Evolutionary conservation across 1,140 invertebrate species (phyloP), one percentile per base, ranked within the genome.

Genomic region (Mycetomoellerius zeteki): DNA sequence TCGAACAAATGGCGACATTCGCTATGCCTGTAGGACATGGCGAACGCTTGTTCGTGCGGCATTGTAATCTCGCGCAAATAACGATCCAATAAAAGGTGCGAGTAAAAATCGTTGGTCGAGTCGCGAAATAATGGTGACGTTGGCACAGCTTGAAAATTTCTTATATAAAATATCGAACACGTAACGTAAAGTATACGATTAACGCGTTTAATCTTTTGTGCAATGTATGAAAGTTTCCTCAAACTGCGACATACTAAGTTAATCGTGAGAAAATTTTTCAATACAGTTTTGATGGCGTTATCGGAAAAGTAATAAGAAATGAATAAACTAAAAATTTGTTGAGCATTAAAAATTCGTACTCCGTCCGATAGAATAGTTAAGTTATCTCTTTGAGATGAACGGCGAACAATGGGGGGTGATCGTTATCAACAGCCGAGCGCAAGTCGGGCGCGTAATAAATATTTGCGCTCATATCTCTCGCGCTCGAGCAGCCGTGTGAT

Each of bases 1-100:
- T 86, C 80, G 88, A 92, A 93, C 90, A 90, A 93, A 91, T 91
- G 88, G 88, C 81, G 92, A 91, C 90, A 90, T 87, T 58, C 88
- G 89, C 65, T 76, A 65, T 87, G 87, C 86, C 92, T 65, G 60
- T 43, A 67, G 87, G 86, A 88, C 81, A 87, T 85, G 84, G 43
- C 50, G 77, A 82, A 75, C 65, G 75, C 73, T 75, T 62, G 72
- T 81, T 62, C 72, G 65, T 47, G 82, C 24, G 43, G 71, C 75
- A 89, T 88, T 90, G 90, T 91, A 87, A 91, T 91, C 88, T 86
- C 67, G 85, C 43, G 50, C 87, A 86, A 89, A 67, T 91, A 91
- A 91, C 91, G 89, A 91, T 91, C 85, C 89, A 90, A 92, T 92
- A 91, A 92, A 92, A 88, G 90, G 82, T 85, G 77, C 2, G 77